Base-by-base conservation (phyloP, 1,140 invertebrate genomes). In the Bilobella aurantiaca region DNA sequence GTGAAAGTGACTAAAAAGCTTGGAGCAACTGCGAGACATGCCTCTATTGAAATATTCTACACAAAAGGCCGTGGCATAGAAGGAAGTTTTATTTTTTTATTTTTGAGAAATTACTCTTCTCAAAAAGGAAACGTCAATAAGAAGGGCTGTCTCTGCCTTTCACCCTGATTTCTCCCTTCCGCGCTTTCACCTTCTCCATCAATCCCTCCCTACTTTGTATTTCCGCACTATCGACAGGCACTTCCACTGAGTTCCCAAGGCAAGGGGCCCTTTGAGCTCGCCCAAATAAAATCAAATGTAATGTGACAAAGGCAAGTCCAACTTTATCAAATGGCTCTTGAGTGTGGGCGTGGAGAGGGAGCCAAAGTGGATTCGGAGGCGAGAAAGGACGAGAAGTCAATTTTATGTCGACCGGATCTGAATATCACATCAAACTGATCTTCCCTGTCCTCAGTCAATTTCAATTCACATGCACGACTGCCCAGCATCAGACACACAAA, bases 211-310 rank as follows among this genome's bases (percentile, higher is more conserved):
- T 42, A 42, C 18, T 42, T 42, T 42, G 34, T 42, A 42, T 42
- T 42, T 42, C 34, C 34, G 8, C 8, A 8, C 8, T 18, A 42
- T 42, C 18, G 8, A 42, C 18, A 42, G 34, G 18, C 34, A 18
- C 18, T 18, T 42, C 18, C 34, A 42, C 34, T 18, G n/a, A n/a
- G n/a, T n/a, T n/a, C n/a, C n/a, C n/a, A n/a, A n/a, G n/a, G 34
- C 34, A 8, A 18, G 8, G 34, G 34, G 8, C 34, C 34, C 34
- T 18, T 42, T 18, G 8, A 42, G 8, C 18, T 42, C 34, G 34
- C 34, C 34, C 34, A 23, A 53, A 53, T 53, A 53, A 53, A 53
- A 53, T 53, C 49, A 53, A 53, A 53, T 53, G 49, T 23, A 53
- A 53, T 18, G 12, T 53, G 49, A 53, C 49, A 53, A 53, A 53